Evolutionary conservation across 1,140 invertebrate genomes (phyloP).

Genomic region (Babylonia areolata): DNA sequence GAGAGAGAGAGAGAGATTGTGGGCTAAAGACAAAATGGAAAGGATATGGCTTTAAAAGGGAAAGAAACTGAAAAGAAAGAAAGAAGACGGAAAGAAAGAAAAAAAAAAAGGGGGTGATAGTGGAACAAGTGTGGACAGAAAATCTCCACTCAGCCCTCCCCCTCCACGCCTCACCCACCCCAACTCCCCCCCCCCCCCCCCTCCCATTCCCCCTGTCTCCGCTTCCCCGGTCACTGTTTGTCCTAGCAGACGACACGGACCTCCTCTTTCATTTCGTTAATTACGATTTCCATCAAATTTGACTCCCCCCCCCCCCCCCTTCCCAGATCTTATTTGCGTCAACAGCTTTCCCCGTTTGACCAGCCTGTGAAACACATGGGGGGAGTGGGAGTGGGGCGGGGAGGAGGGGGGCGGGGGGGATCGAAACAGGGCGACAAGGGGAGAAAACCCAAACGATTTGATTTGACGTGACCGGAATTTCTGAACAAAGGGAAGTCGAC

Average conservation of each 20-base stretch:
- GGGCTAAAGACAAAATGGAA: no score
- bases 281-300: constrained; percentile 32
- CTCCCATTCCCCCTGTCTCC: background rate
- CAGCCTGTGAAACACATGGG: background rate
- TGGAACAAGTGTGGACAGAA: no score
- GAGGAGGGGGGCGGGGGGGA: background rate
- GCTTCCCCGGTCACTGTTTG: background rate
- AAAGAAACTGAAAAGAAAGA: no score
- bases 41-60: no score
- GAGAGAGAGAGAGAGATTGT: no score
- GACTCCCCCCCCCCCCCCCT: background rate
- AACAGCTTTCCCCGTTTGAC: no score
- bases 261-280: constrained; percentile 1
- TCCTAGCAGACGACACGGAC: background rate
- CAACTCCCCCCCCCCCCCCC: no score
- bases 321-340: no score
- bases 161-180: no score
- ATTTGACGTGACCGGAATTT: constrained; percentile 25
- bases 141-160: background rate
- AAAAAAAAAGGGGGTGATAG: no score
- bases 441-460: background rate
- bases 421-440: background rate
- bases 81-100: no score
- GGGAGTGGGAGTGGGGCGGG: background rate
- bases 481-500: background rate